Evolutionary conservation across 2,888 invertebrate species (phyloP).

Genomic region (Spialia ferax): DNA sequence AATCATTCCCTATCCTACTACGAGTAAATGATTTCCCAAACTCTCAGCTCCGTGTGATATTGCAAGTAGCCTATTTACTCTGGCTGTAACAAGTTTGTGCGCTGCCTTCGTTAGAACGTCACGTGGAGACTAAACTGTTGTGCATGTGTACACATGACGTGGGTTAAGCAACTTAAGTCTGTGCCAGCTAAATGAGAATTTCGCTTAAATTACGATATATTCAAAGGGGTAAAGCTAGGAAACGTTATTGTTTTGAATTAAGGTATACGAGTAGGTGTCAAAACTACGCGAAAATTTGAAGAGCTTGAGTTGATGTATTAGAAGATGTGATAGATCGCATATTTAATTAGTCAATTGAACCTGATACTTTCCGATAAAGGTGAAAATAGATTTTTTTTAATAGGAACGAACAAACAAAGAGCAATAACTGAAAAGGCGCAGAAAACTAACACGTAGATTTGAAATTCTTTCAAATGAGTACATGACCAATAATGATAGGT

Average conservation of each 20-base stretch:
- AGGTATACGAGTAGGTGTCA: too few species aligned
- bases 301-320: too few species aligned
- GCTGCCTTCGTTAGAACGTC: conserved; percentile 45
- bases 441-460: too few species aligned
- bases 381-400: too few species aligned
- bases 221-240: background rate
- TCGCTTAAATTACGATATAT: conserved; percentile 7
- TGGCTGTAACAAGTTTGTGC: conserved; percentile 42
- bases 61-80: conserved; percentile 35
- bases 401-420: too few species aligned
- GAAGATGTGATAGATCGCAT: too few species aligned
- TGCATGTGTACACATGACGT: conserved; percentile 15
- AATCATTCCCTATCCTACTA: too few species aligned
- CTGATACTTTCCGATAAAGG: too few species aligned
- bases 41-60: background rate
- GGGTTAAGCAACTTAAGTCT: conserved; percentile 1
- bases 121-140: conserved; percentile 38
- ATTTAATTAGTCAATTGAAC: too few species aligned
- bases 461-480: too few species aligned
- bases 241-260: background rate
- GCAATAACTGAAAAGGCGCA: too few species aligned
- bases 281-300: background rate
- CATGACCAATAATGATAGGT: too few species aligned
- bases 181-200: conserved; percentile 13
- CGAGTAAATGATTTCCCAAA: background rate